Evolutionary conservation across 1,140 invertebrate species (phyloP).

Genomic region (Cotesia glomerata): DNA sequence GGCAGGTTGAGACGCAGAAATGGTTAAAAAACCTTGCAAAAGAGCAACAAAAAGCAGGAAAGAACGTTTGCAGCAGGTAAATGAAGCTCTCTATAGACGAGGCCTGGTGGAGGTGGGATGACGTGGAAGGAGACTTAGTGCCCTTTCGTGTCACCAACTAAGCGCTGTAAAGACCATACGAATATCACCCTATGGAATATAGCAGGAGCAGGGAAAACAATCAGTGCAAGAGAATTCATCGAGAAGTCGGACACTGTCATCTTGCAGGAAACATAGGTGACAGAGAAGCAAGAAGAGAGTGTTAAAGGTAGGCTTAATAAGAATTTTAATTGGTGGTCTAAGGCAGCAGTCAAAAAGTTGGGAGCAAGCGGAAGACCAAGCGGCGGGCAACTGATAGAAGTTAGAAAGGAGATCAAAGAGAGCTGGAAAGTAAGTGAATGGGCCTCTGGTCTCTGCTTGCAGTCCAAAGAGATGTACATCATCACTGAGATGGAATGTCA

Average conservation of each 20-base stretch:
- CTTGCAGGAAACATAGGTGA: constrained; percentile 33
- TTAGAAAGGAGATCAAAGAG: constrained; percentile 20
- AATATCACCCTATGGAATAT: constrained; percentile 11
- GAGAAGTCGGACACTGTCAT: constrained; percentile 24
- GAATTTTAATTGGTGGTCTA: constrained; percentile 27
- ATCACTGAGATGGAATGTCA: neutral
- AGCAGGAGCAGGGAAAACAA: constrained; percentile 21
- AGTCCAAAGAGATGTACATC: neutral
- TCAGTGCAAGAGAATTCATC: constrained; percentile 26
- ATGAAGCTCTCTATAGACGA: too few relatives aligned
- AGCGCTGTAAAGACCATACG: too few relatives aligned
- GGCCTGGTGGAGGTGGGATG: too few relatives aligned
- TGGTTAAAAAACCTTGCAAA: too few relatives aligned
- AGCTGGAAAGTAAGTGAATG: neutral
- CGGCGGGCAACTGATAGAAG: constrained; percentile 32
- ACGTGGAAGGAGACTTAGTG: too few relatives aligned
- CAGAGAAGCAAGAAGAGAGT: constrained; percentile 19
- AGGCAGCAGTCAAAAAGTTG: constrained; percentile 13
- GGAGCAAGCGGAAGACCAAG: constrained; percentile 33
- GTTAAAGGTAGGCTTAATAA: constrained; percentile 10
- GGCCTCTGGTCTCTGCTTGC: constrained; percentile 9
- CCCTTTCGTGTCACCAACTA: too few relatives aligned
- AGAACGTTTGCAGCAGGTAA: too few relatives aligned
- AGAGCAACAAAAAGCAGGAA: too few relatives aligned
- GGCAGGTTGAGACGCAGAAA: too few relatives aligned